These are phyloP conservation scores for Petrolisthes cinctipes DNA, from an alignment of 2,888 invertebrate genomes.

Conservation along the genomic window DNA sequence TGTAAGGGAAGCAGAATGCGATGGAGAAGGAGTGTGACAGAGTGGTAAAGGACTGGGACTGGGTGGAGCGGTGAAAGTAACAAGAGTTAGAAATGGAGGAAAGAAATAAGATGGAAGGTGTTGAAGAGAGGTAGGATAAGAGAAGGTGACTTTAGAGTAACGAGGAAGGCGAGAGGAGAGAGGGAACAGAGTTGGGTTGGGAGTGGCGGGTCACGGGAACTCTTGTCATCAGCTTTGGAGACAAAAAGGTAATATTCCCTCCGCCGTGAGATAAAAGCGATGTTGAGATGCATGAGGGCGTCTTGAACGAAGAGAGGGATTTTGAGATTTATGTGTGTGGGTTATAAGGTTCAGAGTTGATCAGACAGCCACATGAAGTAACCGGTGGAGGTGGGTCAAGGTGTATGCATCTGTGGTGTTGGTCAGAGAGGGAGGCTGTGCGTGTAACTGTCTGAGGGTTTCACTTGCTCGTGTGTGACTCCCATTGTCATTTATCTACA, in stretches of 20 bases:
- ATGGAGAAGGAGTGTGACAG: too few species aligned
- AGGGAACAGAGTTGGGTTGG: background rate
- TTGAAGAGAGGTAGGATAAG: too few species aligned
- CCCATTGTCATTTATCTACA: background rate
- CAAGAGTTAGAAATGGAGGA: too few species aligned
- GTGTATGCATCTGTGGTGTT: background rate
- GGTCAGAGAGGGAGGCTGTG: background rate
- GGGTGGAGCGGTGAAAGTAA: too few species aligned
- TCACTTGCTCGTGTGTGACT: background rate
- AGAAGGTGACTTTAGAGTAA: too few species aligned
- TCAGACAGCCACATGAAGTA: too few species aligned
- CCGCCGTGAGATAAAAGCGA: slow-evolving; percentile 22
- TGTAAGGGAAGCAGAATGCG: too few species aligned
- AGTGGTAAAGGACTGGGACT: too few species aligned
- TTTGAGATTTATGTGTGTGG: background rate
- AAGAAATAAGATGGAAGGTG: too few species aligned
- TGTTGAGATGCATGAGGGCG: background rate
- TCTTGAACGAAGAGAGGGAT: background rate
- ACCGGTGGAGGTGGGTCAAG: background rate
- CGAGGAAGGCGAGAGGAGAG: too few species aligned
- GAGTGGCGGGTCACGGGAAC: slow-evolving; percentile 10
- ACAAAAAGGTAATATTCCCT: slow-evolving; percentile 20
- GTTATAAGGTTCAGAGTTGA: background rate
- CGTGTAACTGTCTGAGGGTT: background rate
- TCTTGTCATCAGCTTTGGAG: background rate